Evolutionary conservation across 2,113 vertebrate genomes (phyloP), one percentile per base, ranked within the genome.

Genomic region (Osmerus mordax): DNA sequence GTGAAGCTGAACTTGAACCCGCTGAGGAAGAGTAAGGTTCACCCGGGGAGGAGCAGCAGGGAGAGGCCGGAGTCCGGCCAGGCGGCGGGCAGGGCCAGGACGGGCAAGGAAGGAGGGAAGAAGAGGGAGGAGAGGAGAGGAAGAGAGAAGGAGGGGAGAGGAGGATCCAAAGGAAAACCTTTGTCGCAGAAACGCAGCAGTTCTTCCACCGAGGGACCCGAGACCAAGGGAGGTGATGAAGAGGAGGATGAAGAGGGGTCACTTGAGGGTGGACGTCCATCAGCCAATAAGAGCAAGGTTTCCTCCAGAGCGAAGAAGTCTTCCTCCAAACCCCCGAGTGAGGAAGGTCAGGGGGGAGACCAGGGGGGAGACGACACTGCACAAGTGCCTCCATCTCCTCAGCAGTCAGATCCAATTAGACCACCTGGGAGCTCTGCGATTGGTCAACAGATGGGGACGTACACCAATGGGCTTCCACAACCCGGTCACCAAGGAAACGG

Each of bases 1-100:
- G 89, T 93, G 21, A 96, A 96, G 80, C 83, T 94, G 41, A 94
- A 93, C 88, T 73, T 94, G 63, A 88, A 90, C 65, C 94, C 91
- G 1, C 86, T 94, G 25, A 81, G 78, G 69, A 93, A 89, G 87
- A 84, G 72, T 54, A 94, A 87, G 87, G 79, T 96, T 71, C 86
- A 93, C 51, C 92, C 94, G 0, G 86, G 85, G 56, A 77, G 9
- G 25, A 54, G 61, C 11, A 78, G 70, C 64, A 86, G 77, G 69
- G 25, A 63, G 21, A 64, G 61, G 63, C 88, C 66, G 66, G 67
- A 58, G 77, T 83, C 82, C 59, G 59, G 77, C 23, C 75, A 65
- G 65, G 32, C 58, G 81, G 71, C 15, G 2, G 25, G 1, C 12
- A 63, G 4, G 12, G 21, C 1, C 25, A 29, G 61, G 14, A 19